These are phyloP conservation scores for Lasioglossum pauxillum DNA, from an alignment of 2,888 invertebrate species.

Conservation along the genomic window DNA sequence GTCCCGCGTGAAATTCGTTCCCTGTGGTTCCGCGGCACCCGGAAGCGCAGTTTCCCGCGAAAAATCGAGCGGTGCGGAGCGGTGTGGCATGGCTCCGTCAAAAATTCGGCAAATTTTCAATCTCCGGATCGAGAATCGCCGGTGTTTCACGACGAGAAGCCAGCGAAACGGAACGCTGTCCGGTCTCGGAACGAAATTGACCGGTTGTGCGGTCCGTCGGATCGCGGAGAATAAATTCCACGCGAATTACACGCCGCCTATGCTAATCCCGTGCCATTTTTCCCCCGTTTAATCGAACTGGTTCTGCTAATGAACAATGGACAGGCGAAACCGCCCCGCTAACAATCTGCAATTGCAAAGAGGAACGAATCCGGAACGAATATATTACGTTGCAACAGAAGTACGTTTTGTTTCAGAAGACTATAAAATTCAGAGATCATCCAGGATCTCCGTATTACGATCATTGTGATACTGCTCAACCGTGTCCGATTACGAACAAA, in stretches of 20 bases:
- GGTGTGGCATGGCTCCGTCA: background rate
- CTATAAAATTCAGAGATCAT: no score
- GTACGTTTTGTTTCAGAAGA: no score
- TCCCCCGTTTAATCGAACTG: background rate
- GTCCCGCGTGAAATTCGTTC: conserved; percentile 15
- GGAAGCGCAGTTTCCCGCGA: background rate
- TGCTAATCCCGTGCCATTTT: background rate
- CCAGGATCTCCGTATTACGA: background rate
- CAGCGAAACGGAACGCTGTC: conserved; percentile 10
- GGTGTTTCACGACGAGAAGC: background rate
- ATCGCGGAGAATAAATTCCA: background rate
- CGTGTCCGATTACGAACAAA: background rate
- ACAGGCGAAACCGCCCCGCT: background rate
- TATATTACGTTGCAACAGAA: background rate
- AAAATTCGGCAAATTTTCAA: conserved; percentile 22
- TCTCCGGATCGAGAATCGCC: background rate
- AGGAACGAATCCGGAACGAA: background rate
- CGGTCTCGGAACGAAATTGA: conserved; percentile 8
- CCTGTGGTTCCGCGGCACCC: background rate
- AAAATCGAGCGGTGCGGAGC: conserved; percentile 1
- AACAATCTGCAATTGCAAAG: background rate
- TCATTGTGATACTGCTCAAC: background rate
- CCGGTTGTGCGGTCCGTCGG: background rate
- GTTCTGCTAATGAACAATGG: background rate
- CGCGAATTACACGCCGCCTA: background rate